Conservation (phyloP, 2,888 invertebrate genomes). For the Aphodius granarius region DNA sequence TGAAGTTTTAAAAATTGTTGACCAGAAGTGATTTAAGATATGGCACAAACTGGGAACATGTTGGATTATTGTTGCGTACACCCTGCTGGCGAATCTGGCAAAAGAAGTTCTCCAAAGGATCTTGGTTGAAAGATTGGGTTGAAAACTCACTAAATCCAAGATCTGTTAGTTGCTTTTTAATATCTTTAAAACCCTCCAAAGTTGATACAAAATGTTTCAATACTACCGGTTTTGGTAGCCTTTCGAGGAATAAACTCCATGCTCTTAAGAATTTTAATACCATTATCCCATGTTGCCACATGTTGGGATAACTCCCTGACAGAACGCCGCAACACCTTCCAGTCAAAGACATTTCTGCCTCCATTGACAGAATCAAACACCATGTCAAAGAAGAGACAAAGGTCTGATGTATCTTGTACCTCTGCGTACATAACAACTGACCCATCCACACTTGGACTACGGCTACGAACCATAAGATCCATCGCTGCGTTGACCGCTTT, state of each 20-base stretch:
- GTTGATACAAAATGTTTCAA: constrained; percentile 15
- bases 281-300: background rate
- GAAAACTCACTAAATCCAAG: background rate
- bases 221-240: background rate
- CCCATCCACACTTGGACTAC: background rate
- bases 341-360: background rate
- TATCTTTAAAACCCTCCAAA: constrained; percentile 9
- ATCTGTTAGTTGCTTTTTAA: background rate
- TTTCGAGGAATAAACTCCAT: background rate
- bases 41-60: background rate
- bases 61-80: background rate
- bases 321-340: background rate
- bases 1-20: background rate
- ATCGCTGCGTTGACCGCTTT: constrained; percentile 30
- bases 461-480: constrained; percentile 18
- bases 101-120: constrained; percentile 16
- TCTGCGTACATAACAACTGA: background rate
- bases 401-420: constrained; percentile 9
- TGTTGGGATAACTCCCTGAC: constrained; percentile 3
- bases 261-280: background rate
- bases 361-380: constrained; percentile 19
- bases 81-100: background rate
- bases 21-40: background rate
- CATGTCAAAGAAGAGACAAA: constrained; percentile 2
- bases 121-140: constrained; percentile 16